These are phyloP conservation scores for Phoenoteleia sp. DNA, from an alignment of 2,888 invertebrate species.

Conservation along the genomic window DNA sequence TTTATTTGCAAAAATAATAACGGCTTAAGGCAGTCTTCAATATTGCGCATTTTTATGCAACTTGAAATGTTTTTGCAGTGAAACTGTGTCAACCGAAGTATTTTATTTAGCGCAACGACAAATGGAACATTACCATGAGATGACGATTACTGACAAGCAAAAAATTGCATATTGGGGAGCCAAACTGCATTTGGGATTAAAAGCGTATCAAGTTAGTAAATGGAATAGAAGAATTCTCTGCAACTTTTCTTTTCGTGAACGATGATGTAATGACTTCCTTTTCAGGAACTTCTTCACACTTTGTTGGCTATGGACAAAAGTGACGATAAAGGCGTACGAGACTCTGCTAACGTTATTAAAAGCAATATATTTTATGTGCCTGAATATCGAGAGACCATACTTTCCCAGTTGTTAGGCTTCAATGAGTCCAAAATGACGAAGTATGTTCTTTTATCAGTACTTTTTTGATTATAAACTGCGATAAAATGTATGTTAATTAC, in stretches of 20 bases:
- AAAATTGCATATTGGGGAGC: constrained; percentile 94
- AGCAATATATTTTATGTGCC: constrained; percentile 97
- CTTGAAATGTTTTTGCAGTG: constrained; percentile 88
- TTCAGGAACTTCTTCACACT: constrained; percentile 94
- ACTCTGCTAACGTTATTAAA: constrained; percentile 95
- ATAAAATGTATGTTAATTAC: no score
- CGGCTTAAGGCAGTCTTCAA: no score
- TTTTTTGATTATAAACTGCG: no score
- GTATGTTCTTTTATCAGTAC: constrained; percentile 89
- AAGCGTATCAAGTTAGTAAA: constrained; percentile 88
- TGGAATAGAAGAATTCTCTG: constrained; percentile 31
- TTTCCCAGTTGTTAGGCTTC: constrained; percentile 93
- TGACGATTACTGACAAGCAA: constrained; percentile 95
- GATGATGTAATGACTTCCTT: constrained; percentile 71
- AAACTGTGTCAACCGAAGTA: constrained; percentile 96
- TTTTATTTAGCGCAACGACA: constrained; percentile 98
- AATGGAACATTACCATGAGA: constrained; percentile 94
- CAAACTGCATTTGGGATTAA: constrained; percentile 94
- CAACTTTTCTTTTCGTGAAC: neutral
- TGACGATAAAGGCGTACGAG: constrained; percentile 90
- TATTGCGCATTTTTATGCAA: neutral
- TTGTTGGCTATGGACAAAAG: constrained; percentile 94
- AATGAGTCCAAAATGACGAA: constrained; percentile 95
- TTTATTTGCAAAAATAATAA: no score
- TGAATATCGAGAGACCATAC: constrained; percentile 97